Evolutionary conservation across 2,113 vertebrate species (phyloP).

Genomic region (Gnathonemus echidnorhynchus): DNA sequence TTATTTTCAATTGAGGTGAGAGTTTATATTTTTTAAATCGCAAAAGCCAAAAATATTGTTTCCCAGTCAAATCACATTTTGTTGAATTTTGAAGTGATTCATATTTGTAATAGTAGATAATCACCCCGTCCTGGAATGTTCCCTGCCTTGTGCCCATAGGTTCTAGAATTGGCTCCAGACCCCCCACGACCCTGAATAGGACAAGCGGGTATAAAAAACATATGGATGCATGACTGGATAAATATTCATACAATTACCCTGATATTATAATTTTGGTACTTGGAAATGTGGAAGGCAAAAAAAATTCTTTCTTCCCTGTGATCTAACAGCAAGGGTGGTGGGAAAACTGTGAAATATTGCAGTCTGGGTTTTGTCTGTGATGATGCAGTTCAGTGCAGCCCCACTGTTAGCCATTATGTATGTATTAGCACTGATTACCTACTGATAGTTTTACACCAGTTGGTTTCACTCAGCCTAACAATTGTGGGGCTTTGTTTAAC

Average conservation of each 20-base stretch:
- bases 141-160: not conserved
- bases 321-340: slow-evolving; percentile 40
- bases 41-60: not conserved
- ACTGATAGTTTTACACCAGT: slow-evolving; percentile 83
- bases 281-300: not conserved
- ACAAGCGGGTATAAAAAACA: not conserved
- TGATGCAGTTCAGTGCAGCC: slow-evolving; percentile 81
- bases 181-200: not conserved
- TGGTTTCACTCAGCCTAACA: slow-evolving; percentile 96
- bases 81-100: not conserved
- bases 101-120: not conserved
- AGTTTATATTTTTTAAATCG: not conserved
- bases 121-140: not conserved
- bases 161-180: not conserved
- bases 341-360: slow-evolving; percentile 66
- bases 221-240: not conserved
- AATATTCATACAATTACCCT: not conserved
- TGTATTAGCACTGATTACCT: slow-evolving; percentile 98
- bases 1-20: not conserved
- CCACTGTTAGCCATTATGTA: slow-evolving; percentile 92
- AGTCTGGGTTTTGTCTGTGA: slow-evolving; percentile 73
- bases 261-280: not conserved
- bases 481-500: slow-evolving; percentile 89
- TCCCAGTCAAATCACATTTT: not conserved
- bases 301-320: slow-evolving; percentile 11